Evolutionary conservation across 1,140 invertebrate species (phyloP).

Genomic region (Ceratoteleas bidentatus): DNA sequence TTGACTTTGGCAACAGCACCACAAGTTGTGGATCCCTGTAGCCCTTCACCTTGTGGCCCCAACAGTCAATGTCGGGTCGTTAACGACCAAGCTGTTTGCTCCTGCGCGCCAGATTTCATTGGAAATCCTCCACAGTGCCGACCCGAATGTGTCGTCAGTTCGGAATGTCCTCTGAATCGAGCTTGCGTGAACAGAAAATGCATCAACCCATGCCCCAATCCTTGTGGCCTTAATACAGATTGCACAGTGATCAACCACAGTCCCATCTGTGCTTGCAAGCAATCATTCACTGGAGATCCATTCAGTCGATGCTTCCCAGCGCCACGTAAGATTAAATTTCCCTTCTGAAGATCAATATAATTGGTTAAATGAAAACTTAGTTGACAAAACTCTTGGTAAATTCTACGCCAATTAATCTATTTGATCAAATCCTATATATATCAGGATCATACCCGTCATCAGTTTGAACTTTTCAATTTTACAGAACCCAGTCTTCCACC

Average conservation of each 20-base stretch:
- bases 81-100: slow-evolving; percentile 83
- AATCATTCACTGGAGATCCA: slow-evolving; percentile 81
- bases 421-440: background rate
- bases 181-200: slow-evolving; percentile 89
- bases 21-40: slow-evolving; percentile 45
- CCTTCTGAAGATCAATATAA: too few relatives aligned
- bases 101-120: slow-evolving; percentile 74
- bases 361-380: background rate
- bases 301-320: slow-evolving; percentile 80
- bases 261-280: slow-evolving; percentile 82
- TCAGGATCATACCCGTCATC: background rate
- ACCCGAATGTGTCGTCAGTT: slow-evolving; percentile 88
- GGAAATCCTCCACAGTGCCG: slow-evolving; percentile 83
- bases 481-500: slow-evolving; percentile 12
- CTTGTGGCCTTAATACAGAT: slow-evolving; percentile 83
- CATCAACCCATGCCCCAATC: slow-evolving; percentile 85
- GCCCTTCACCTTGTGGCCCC: slow-evolving; percentile 86
- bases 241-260: slow-evolving; percentile 83
- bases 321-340: slow-evolving; percentile 64
- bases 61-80: slow-evolving; percentile 81
- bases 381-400: background rate
- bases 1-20: background rate
- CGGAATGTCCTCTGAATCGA: slow-evolving; percentile 86
- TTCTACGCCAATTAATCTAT: background rate
- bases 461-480: slow-evolving; percentile 15